Evolutionary conservation across 2,888 invertebrate genomes (phyloP).

Genomic region (Trichacis sp.): DNA sequence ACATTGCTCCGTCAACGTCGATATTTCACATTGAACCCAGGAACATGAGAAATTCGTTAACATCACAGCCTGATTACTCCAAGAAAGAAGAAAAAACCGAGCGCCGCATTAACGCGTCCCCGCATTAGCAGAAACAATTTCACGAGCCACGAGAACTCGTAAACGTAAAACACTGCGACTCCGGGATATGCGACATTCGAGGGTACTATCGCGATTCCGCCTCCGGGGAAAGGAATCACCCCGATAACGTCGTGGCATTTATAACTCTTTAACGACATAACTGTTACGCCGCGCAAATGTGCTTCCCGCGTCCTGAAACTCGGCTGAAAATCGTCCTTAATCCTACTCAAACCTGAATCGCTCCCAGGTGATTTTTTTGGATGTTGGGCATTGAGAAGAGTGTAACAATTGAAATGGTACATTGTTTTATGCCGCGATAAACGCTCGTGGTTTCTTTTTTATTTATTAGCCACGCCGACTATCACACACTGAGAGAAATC

Average conservation of each 20-base stretch:
- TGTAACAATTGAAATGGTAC: no score
- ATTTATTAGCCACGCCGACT: no score
- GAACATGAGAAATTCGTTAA: background rate
- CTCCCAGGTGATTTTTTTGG: no score
- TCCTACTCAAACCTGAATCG: constrained; percentile 15
- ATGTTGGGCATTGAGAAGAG: no score
- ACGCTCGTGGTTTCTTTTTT: no score
- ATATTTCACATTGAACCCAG: background rate
- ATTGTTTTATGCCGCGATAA: no score
- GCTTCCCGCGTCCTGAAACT: background rate
- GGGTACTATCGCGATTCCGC: constrained; percentile 22
- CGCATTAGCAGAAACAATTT: constrained; percentile 38
- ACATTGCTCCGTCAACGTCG: background rate
- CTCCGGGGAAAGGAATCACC: constrained; percentile 32
- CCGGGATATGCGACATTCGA: constrained; percentile 13
- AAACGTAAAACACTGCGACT: constrained; percentile 36
- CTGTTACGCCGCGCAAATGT: constrained; percentile 23
- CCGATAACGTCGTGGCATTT: constrained; percentile 41
- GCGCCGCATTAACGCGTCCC: constrained; percentile 8
- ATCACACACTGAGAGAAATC: no score
- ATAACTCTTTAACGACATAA: constrained; percentile 36
- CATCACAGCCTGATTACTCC: background rate
- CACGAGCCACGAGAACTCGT: constrained; percentile 40
- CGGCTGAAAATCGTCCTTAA: background rate
- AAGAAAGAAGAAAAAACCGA: background rate